Base-by-base conservation (phyloP, 2,888 invertebrate species). In the Cordilura impudica region DNA sequence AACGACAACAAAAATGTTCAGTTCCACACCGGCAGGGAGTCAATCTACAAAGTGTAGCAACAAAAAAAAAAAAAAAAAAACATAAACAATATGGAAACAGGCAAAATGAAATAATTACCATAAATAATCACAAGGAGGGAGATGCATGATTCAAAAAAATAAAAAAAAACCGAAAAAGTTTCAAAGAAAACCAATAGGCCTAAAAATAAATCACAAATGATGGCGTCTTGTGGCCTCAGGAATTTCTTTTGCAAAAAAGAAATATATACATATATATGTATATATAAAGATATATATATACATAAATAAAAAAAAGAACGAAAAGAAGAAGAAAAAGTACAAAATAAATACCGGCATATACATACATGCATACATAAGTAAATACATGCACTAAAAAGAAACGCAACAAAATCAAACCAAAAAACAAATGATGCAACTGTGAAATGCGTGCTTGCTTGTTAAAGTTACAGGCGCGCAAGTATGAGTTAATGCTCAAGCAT, bases 171-270 rank as follows among this genome's bases (percentile, higher is more conserved):
- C 3, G 35, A 23, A 47, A 14, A 14, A 45, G 14, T 51, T 10
- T 12, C 18, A 49, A 29, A 35, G 31, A 18, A 51, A 31, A n/a
- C 19, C 63, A 63, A 63, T 18, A 63, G 49, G 39, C 63, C 80
- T 80, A 80, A 81, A 81, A 81, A 81, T 81, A 81, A 81, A 81
- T 80, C 81, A 80, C 74, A 77, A 69, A 73, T 74, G 66, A 73
- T 77, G 81, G 81, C 81, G 81, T 76, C 81, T 71, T 65, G 45
- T 78, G 70, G 74, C 80, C 78, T 80, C 53, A 78, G 80, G 81
- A 80, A 81, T 81, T 77, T 72, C 76, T 61, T 72, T 56, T 56
- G 23, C 63, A 65, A 47, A 60, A 43, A 23, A 63, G 8, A 54
- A 39, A 31, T 5, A 18, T 49, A 35, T n/a, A n/a, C n/a, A n/a